Percentiles rank a stretch among this genome's conserved stretches.
Evolutionary conservation across 2,888 invertebrate species (phyloP).

Genomic region (Melipona bicolor): DNA sequence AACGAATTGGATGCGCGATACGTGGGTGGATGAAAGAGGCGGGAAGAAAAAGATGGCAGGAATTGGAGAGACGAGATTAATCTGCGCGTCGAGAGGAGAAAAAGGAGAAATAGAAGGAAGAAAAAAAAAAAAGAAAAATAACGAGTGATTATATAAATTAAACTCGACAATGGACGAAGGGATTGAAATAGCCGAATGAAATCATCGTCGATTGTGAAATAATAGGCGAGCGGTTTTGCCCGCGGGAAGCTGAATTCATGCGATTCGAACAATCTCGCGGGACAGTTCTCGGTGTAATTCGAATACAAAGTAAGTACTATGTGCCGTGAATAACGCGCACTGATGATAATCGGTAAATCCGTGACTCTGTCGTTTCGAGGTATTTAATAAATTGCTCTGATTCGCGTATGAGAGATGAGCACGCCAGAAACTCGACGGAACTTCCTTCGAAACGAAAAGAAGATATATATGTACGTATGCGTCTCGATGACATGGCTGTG

Average conservation of each 20-base stretch:
- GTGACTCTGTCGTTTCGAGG: conserved; percentile 22
- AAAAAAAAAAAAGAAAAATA: conserved; percentile 62
- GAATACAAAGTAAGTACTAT: conserved; percentile 43
- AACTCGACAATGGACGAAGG: conserved; percentile 43
- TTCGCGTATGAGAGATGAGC: no score
- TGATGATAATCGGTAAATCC: conserved; percentile 16
- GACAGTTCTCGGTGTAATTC: conserved; percentile 47
- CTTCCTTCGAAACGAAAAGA: not conserved
- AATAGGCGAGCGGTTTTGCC: conserved; percentile 40
- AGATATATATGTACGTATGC: not conserved
- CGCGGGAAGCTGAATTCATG: conserved; percentile 55
- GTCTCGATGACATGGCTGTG: not conserved
- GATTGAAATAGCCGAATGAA: conserved; percentile 55
- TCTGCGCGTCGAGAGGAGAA: conserved; percentile 43
- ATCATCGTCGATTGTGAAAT: conserved; percentile 58
- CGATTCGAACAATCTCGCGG: conserved; percentile 51
- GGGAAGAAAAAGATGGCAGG: not conserved
- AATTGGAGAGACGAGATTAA: conserved; percentile 39
- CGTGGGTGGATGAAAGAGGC: conserved; percentile 34
- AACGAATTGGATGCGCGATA: conserved; percentile 39
- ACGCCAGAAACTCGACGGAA: no score
- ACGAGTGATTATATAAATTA: conserved; percentile 72
- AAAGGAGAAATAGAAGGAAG: not conserved
- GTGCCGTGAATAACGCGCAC: conserved; percentile 17
- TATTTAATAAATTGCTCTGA: conserved; percentile 22